These are phyloP conservation scores for Clinocottus analis DNA, from an alignment of 2,113 vertebrate genomes.

Conservation along the genomic window DNA sequence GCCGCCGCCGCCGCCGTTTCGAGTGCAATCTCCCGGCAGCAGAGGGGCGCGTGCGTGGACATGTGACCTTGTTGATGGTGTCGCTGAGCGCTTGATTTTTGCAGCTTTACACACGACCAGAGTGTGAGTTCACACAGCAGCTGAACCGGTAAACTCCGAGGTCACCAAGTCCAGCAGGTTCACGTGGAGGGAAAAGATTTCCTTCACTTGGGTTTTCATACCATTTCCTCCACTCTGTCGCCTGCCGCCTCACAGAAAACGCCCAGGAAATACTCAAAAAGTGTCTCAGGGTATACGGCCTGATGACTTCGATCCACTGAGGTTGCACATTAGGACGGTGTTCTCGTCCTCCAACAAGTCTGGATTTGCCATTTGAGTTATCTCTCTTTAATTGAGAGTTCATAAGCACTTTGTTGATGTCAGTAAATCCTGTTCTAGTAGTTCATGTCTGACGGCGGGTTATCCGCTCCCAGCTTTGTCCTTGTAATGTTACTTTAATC, in stretches of 20 bases:
- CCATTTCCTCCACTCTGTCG: background rate
- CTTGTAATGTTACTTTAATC: too few relatives aligned
- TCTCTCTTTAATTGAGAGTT: background rate
- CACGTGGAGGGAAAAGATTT: background rate
- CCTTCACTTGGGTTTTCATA: too few relatives aligned
- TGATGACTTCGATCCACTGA: background rate
- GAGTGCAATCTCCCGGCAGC: slow-evolving; percentile 23
- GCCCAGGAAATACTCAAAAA: too few relatives aligned
- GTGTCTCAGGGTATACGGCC: too few relatives aligned
- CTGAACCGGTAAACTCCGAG: slow-evolving; percentile 12
- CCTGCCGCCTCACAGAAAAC: too few relatives aligned
- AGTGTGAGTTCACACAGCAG: slow-evolving; percentile 50
- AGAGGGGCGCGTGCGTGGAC: slow-evolving; percentile 12
- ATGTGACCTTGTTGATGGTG: slow-evolving; percentile 50
- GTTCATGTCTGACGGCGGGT: background rate
- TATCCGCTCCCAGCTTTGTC: background rate
- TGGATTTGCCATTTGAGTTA: background rate
- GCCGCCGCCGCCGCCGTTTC: background rate
- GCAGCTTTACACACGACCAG: slow-evolving; percentile 56
- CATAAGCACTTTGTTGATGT: background rate
- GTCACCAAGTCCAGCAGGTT: slow-evolving; percentile 10
- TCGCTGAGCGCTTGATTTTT: slow-evolving; percentile 49
- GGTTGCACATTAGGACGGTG: background rate
- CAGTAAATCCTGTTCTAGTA: background rate
- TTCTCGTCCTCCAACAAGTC: background rate